Conservation (phyloP, 2,113 vertebrate genomes). For the Potamarius usumacintae region DNA sequence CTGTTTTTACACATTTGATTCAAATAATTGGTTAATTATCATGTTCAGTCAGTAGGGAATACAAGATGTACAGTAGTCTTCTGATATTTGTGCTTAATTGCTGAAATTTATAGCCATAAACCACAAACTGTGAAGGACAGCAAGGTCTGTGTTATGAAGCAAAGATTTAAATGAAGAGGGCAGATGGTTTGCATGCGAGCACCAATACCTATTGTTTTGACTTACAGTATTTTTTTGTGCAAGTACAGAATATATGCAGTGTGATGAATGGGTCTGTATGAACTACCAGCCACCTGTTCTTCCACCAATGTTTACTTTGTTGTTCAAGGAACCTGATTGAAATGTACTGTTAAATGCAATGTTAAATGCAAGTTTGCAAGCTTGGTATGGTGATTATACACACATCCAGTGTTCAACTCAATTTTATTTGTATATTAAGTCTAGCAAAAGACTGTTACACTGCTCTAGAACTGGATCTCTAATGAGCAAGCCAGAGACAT, state of each 20-base stretch:
- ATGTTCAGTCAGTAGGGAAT: not conserved
- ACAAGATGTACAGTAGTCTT: not conserved
- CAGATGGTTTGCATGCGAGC: not conserved
- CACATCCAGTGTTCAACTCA: not conserved
- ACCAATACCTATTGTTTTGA: not conserved
- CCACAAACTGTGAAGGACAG: too few species aligned
- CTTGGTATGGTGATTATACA: not conserved
- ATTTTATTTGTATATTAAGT: not conserved
- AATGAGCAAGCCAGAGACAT: not conserved
- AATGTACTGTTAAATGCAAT: not conserved
- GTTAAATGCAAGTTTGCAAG: not conserved
- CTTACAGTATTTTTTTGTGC: not conserved
- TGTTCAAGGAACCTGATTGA: not conserved
- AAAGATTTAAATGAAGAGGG: not conserved
- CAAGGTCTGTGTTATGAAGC: not conserved
- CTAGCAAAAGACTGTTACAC: not conserved
- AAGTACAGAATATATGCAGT: not conserved
- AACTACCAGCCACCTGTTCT: not conserved
- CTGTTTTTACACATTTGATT: conserved; percentile 1
- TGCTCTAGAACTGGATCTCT: not conserved
- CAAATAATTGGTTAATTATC: conserved; percentile 8
- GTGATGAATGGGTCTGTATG: not conserved
- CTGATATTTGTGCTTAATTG: not conserved
- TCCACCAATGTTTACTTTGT: not conserved
- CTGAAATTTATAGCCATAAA: not conserved